These are phyloP conservation scores for Semnornis frantzii DNA, from an alignment of 2,113 vertebrate species.

Conservation along the genomic window DNA sequence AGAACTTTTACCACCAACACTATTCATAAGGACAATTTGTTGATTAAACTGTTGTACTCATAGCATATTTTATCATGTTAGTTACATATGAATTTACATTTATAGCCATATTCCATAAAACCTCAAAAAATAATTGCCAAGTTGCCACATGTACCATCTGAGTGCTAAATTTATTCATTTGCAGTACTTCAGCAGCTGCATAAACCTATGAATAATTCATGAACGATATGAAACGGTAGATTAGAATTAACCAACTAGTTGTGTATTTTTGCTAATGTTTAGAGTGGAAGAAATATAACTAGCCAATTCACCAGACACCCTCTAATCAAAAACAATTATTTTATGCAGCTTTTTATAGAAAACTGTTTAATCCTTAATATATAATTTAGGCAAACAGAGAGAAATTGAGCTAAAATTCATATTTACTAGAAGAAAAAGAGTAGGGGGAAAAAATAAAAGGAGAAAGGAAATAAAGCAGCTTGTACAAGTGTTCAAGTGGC, in stretches of 20 bases:
- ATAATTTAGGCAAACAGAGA: background rate
- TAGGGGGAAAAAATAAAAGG: background rate
- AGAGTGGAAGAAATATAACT: background rate
- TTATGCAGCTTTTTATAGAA: background rate
- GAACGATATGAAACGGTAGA: conserved; percentile 39
- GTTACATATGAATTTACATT: conserved; percentile 67
- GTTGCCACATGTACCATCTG: conserved; percentile 14
- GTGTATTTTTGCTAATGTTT: conserved; percentile 19
- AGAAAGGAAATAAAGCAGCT: fast-evolving
- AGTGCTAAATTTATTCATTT: conserved; percentile 69
- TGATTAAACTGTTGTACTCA: conserved; percentile 69
- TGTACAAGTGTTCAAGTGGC: background rate
- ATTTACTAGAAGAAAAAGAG: background rate
- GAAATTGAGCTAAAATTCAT: background rate
- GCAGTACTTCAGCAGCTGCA: conserved; percentile 49
- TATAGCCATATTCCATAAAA: conserved; percentile 43
- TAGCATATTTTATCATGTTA: conserved; percentile 57
- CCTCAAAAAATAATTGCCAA: conserved; percentile 56
- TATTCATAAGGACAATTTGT: conserved; percentile 60
- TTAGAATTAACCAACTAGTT: conserved; percentile 53
- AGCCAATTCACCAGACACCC: background rate
- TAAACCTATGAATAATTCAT: conserved; percentile 67
- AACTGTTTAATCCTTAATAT: conserved; percentile 10
- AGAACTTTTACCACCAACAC: conserved; percentile 55
- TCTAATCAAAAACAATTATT: conserved; percentile 31